Evolutionary conservation across 1,140 invertebrate species (phyloP).

Genomic region (Bombus ignitus): DNA sequence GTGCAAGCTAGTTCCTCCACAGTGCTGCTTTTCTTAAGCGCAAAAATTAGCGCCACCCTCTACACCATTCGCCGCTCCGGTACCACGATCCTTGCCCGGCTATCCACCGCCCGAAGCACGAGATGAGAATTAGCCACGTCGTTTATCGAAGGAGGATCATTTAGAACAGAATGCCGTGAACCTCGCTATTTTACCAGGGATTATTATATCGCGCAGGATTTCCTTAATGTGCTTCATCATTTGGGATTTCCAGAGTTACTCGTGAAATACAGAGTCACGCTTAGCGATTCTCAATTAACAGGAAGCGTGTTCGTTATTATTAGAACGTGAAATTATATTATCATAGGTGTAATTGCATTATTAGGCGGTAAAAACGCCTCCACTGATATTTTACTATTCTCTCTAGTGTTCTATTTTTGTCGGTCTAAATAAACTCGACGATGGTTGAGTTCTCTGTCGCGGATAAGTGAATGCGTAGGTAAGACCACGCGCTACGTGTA

Average conservation of each 20-base stretch:
- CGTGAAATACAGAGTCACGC: background rate
- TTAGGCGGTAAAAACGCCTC: background rate
- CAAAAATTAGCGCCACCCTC: constrained; percentile 78
- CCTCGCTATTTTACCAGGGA: constrained; percentile 42
- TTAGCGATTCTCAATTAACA: background rate
- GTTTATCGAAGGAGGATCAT: constrained; percentile 66
- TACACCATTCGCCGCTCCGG: constrained; percentile 39
- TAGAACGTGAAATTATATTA: no score
- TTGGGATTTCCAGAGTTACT: background rate
- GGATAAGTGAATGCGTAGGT: background rate
- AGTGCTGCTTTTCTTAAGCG: constrained; percentile 75
- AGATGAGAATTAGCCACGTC: constrained; percentile 75
- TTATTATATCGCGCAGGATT: constrained; percentile 41
- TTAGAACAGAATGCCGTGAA: constrained; percentile 53
- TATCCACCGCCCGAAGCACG: constrained; percentile 42
- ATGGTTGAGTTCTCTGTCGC: background rate
- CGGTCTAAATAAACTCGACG: constrained; percentile 26
- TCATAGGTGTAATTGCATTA: no score
- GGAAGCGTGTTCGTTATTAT: background rate
- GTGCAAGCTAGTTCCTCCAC: constrained; percentile 69
- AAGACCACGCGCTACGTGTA: constrained; percentile 48
- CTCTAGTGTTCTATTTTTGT: background rate
- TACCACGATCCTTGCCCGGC: constrained; percentile 8
- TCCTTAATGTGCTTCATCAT: constrained; percentile 37
- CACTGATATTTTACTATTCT: no score